Percentiles rank a stretch among this genome's conserved stretches.
Conservation (phyloP, 1,140 invertebrate genomes). For the Danaus melanippus region DNA sequence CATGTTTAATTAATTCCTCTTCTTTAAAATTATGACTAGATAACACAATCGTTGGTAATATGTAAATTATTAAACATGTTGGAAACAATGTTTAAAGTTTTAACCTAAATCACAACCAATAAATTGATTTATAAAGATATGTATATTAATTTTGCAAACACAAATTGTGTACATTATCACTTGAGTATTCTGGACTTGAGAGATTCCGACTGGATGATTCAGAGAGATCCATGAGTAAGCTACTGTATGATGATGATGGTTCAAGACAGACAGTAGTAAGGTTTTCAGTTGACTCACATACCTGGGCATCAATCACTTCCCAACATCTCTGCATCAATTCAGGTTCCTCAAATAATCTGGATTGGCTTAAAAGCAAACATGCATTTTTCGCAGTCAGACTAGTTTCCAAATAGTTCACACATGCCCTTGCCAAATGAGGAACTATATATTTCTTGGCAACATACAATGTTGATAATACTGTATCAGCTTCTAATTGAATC, state of each 20-base stretch:
- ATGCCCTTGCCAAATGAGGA: slow-evolving; percentile 89
- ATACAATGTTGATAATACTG: slow-evolving; percentile 90
- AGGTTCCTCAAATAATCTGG: slow-evolving; percentile 91
- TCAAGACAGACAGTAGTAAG: slow-evolving; percentile 53
- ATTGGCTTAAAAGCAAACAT: slow-evolving; percentile 91
- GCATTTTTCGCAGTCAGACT: slow-evolving; percentile 94
- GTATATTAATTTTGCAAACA: slow-evolving; percentile 31
- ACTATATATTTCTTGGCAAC: slow-evolving; percentile 96
- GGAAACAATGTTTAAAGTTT: slow-evolving; percentile 20
- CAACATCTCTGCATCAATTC: slow-evolving; percentile 94
- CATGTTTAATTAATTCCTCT: background rate
- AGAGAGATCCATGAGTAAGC: slow-evolving; percentile 55
- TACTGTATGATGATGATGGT: slow-evolving; percentile 59
- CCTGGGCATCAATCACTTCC: slow-evolving; percentile 95
- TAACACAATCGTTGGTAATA: slow-evolving; percentile 4
- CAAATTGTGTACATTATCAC: slow-evolving; percentile 42
- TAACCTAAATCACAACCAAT: slow-evolving; percentile 60
- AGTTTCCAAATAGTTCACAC: slow-evolving; percentile 93
- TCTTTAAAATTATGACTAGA: slow-evolving; percentile 22
- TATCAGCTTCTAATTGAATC: slow-evolving; percentile 92
- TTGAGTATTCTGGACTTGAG: slow-evolving; percentile 53
- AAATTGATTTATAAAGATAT: slow-evolving; percentile 28
- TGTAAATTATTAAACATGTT: slow-evolving; percentile 1
- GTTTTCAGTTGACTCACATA: slow-evolving; percentile 71
- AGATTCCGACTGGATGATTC: slow-evolving; percentile 54